Evolutionary conservation across 37 sponge, comb jelly and placozoan genomes (phyloP), one percentile per base, ranked within the genome.

Genomic region (Cladorhizidae sp.): DNA sequence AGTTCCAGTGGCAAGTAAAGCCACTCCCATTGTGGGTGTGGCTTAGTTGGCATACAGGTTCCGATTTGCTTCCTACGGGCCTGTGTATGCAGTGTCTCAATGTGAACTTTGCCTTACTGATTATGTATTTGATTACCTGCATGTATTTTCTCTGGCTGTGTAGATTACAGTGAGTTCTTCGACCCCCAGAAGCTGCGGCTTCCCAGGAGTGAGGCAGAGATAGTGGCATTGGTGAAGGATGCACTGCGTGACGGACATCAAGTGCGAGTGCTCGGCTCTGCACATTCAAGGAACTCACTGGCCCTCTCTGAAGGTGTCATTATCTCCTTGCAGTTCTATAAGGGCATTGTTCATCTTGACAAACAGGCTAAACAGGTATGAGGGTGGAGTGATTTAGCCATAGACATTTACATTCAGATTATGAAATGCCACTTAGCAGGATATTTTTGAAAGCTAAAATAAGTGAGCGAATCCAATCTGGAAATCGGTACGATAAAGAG

Each of bases 281-380:
- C 90, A 18, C 93, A 92, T 59, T 89, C 93, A 0, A 59, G 90
- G 67, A 85, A 81, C 1, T 45, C 80, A 33, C 52, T 92, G 38
- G 93, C 93, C 26, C 42, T 31, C 40, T 75, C 86, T 18, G 73
- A 83, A 0, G 86, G 71, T 52, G 37, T 85, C 67, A 45, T 85
- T 58, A n/a, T 80, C 65, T 88, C 93, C 0, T 49, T 92, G 45
- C 36, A 79, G 35, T 28, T 73, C 58, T 92, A 89, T 67, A 84
- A 43, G 32, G 93, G 93, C 39, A 28, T 87, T 33, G 83, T 87
- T 31, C 28, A 57, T 6, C 36, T 83, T 21, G 84, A 87, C 54
- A 45, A 55, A 50, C 51, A 59, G 26, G 36, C 55, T n/a, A 61
- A 65, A 33, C 75, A 64, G 52, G 77, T 76, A 9, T n/a, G n/a